These are phyloP conservation scores for Procambarus virginalis DNA, from an alignment of 1,140 invertebrate species.

Conservation along the genomic window DNA sequence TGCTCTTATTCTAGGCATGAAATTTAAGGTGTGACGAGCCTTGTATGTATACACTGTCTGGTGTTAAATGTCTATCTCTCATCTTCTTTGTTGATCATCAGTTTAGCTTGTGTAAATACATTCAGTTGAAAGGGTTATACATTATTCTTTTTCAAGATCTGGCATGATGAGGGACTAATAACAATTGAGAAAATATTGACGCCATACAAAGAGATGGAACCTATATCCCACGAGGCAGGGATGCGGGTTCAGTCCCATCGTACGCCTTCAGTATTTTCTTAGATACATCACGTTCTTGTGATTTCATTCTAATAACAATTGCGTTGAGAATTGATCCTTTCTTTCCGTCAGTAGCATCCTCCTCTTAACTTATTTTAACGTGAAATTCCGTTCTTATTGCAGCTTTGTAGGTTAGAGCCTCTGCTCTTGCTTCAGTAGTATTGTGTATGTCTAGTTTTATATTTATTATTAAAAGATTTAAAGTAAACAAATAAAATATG, in stretches of 20 bases:
- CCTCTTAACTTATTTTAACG: neutral
- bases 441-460: neutral
- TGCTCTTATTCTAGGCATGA: neutral
- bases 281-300: too few relatives aligned
- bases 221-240: too few relatives aligned
- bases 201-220: too few relatives aligned
- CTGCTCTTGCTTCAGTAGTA: constrained; percentile 18
- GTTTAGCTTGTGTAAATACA: constrained; percentile 1
- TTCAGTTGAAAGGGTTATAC: neutral
- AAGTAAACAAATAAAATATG: too few relatives aligned
- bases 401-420: constrained; percentile 23
- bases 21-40: neutral
- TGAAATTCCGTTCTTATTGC: neutral
- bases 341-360: neutral
- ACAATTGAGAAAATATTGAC: too few relatives aligned
- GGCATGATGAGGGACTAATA: constrained; percentile 9
- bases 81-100: neutral
- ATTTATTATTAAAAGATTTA: neutral
- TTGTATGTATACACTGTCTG: neutral
- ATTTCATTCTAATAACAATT: neutral
- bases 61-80: neutral
- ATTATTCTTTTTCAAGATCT: neutral
- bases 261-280: too few relatives aligned
- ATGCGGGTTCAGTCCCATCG: too few relatives aligned
- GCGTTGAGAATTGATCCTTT: neutral